phyloP scores from a whole-genome alignment of 2,113 vertebrate species.

The Podilymbus podiceps region DNA sequence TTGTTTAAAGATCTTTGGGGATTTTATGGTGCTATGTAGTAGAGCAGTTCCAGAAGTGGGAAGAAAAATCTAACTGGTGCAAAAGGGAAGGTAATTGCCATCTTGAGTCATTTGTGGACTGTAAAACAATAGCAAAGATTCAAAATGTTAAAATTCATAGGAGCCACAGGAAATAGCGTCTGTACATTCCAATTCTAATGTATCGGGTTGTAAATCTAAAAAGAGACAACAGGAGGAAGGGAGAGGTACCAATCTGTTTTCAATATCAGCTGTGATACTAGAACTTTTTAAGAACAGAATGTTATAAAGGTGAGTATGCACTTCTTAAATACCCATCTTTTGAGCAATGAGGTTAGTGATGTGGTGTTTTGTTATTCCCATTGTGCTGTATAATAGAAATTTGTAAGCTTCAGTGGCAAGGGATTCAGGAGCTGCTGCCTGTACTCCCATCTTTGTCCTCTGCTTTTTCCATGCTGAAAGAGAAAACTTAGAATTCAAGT shows the following conservation, averaged over 20 bases:
- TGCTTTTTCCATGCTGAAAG: neutral
- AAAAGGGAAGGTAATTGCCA: neutral
- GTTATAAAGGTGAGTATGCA: neutral
- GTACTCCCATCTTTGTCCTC: neutral
- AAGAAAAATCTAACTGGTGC: neutral
- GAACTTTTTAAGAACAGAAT: neutral
- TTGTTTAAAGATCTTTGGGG: neutral
- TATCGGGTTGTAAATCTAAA: neutral
- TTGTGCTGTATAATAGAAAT: neutral
- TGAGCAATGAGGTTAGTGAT: neutral
- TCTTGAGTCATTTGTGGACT: neutral
- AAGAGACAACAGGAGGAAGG: neutral
- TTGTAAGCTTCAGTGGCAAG: neutral
- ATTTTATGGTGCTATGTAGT: neutral
- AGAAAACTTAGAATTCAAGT: slow-evolving; percentile 1
- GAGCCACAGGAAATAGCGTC: neutral
- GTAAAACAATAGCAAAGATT: neutral
- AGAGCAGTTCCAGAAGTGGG: neutral
- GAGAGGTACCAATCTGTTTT: neutral
- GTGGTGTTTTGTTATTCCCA: neutral
- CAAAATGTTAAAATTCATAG: neutral
- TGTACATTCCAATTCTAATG: neutral
- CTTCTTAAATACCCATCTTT: neutral
- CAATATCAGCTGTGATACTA: neutral
- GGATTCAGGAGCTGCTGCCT: neutral